These are phyloP conservation scores for Triplophysa tibetana DNA, from an alignment of 2,113 vertebrate species.

Conservation along the genomic window DNA sequence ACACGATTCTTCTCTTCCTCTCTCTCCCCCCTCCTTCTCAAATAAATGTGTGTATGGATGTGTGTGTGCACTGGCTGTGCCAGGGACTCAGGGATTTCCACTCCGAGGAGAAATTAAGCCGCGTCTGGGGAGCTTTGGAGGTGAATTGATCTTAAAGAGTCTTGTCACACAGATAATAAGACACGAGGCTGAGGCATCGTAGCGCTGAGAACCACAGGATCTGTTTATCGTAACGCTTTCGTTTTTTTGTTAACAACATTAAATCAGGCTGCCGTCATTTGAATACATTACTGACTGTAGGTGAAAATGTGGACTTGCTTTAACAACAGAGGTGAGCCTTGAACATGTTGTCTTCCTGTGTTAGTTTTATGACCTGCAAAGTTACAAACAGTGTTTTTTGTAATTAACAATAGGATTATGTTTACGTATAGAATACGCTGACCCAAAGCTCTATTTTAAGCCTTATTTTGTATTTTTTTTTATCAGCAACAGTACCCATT, in stretches of 20 bases:
- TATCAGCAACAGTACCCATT: not conserved
- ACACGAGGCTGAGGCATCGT: constrained; percentile 71
- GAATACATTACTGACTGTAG: constrained; percentile 55
- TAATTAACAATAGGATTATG: not conserved
- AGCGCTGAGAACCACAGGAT: constrained; percentile 52
- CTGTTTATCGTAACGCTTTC: not conserved
- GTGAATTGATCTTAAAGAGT: constrained; percentile 70
- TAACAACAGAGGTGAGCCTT: constrained; percentile 78
- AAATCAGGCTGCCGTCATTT: constrained; percentile 53
- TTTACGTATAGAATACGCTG: not conserved
- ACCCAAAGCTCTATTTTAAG: not conserved
- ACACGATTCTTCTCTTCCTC: constrained; percentile 69
- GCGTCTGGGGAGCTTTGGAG: constrained; percentile 75
- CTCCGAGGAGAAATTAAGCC: constrained; percentile 77
- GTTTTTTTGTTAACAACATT: not conserved
- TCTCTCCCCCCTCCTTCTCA: not conserved
- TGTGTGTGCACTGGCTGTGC: constrained; percentile 77
- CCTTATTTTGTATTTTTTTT: not conserved
- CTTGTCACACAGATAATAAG: constrained; percentile 75
- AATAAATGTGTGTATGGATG: constrained; percentile 71
- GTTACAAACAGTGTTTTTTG: not conserved
- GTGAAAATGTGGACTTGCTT: constrained; percentile 83
- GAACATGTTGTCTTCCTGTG: not conserved
- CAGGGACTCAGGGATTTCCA: constrained; percentile 83
- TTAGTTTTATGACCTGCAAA: not conserved